A percentile compares a stretch with the other conserved stretches of the same genome.
phyloP scores from a whole-genome alignment of 2,888 invertebrate genomes.

The Resseliella maxima region DNA sequence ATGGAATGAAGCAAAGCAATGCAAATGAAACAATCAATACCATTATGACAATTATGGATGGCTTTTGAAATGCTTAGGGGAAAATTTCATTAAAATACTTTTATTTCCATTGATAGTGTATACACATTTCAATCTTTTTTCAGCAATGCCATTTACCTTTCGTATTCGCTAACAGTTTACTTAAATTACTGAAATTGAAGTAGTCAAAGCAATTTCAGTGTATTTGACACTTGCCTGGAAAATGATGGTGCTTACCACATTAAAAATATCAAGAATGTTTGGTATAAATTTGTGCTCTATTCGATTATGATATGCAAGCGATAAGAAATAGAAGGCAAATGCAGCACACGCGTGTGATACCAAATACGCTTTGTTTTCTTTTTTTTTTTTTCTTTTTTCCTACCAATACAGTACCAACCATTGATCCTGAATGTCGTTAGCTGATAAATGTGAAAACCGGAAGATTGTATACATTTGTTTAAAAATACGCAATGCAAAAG shows the following conservation, averaged over 20 bases:
- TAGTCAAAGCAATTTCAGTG: not conserved
- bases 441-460: slow-evolving; percentile 13
- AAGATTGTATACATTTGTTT: slow-evolving; percentile 19
- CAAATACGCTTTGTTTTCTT: not conserved
- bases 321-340: not conserved
- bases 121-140: not conserved
- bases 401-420: not conserved
- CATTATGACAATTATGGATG: not conserved
- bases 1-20: too few species aligned
- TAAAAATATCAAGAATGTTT: too few species aligned
- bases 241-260: not conserved
- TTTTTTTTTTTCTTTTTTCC: too few species aligned
- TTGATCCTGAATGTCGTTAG: slow-evolving; percentile 26
- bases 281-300: not conserved
- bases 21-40: too few species aligned
- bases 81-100: not conserved
- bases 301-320: slow-evolving; percentile 3
- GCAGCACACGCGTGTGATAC: not conserved
- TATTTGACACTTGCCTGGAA: not conserved
- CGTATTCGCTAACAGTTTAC: not conserved
- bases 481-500: not conserved
- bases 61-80: not conserved
- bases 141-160: slow-evolving; percentile 28
- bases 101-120: not conserved
- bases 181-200: not conserved